phyloP scores from a whole-genome alignment of 2,888 invertebrate species.

The Agrotis exclamationis region DNA sequence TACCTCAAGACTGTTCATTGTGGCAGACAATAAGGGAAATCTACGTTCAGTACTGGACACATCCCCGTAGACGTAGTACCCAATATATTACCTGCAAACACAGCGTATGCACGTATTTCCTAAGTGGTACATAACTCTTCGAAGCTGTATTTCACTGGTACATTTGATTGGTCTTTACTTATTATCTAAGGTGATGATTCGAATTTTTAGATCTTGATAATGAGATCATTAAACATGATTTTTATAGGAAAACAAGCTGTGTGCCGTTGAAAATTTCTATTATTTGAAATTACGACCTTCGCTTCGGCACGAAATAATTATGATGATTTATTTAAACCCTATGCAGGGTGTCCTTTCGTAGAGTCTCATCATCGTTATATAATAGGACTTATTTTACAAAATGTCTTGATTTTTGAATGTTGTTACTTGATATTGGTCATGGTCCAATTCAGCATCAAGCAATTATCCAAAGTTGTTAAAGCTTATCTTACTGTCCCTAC shows the following conservation, averaged over 20 bases:
- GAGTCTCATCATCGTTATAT: too few species aligned
- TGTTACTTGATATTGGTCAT: not conserved
- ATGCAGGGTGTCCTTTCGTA: too few species aligned
- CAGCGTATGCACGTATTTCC: conserved; percentile 45
- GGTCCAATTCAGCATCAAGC: not conserved
- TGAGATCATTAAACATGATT: not conserved
- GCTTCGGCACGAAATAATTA: too few species aligned
- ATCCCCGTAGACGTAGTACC: conserved; percentile 36
- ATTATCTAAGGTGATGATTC: not conserved
- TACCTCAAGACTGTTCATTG: conserved; percentile 47
- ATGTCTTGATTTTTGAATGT: not conserved
- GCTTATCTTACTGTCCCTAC: not conserved
- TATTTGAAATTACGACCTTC: not conserved
- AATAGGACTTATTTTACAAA: not conserved
- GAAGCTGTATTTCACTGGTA: conserved; percentile 9
- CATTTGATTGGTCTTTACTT: conserved; percentile 5
- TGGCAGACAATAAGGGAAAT: conserved; percentile 42
- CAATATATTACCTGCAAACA: conserved; percentile 52
- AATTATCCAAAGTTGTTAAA: not conserved
- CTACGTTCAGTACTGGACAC: conserved; percentile 48
- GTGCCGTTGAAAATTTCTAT: not conserved
- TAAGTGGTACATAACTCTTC: conserved; percentile 46
- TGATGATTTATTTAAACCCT: too few species aligned
- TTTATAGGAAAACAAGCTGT: not conserved
- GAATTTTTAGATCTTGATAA: too few species aligned